A percentile compares a stretch with the other conserved stretches of the same genome.
phyloP scores from a whole-genome alignment of 2,797 vertebrate species.

The Sebastes cheni region DNA sequence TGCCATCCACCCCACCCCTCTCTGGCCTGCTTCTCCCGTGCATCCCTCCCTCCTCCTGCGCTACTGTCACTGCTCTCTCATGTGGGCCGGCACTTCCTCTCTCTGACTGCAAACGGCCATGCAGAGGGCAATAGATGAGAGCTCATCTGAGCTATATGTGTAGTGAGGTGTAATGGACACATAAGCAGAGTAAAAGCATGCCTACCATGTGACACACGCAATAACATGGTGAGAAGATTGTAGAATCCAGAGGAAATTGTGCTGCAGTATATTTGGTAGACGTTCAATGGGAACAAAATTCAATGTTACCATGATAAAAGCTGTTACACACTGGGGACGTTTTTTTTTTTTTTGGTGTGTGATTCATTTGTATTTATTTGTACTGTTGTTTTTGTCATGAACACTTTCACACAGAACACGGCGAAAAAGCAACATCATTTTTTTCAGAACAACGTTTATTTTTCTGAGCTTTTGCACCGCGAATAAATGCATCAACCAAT shows the following conservation, averaged over 20 bases:
- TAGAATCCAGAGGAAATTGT: not conserved
- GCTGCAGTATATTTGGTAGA: not conserved
- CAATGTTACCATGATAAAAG: not conserved
- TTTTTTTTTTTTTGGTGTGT: not conserved
- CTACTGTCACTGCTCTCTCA: constrained; percentile 9
- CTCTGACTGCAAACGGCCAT: constrained; percentile 21
- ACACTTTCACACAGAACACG: too few species aligned
- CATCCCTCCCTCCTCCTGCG: constrained; percentile 27
- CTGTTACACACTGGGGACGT: too few species aligned
- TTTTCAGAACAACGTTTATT: too few species aligned
- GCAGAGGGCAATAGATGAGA: constrained; percentile 23
- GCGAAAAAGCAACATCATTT: too few species aligned
- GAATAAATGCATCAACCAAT: too few species aligned
- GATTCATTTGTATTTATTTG: too few species aligned
- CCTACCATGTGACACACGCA: not conserved
- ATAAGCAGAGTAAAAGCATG: constrained; percentile 18
- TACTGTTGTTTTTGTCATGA: too few species aligned
- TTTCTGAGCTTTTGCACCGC: too few species aligned
- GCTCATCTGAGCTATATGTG: constrained; percentile 3
- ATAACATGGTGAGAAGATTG: not conserved
- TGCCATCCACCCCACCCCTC: not conserved
- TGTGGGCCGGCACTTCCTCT: constrained; percentile 28
- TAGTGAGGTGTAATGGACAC: constrained; percentile 23
- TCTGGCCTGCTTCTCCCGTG: constrained; percentile 2
- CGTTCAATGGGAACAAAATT: not conserved